phyloP scores from a whole-genome alignment of 2,113 vertebrate species.

The Charadrius vociferus region DNA sequence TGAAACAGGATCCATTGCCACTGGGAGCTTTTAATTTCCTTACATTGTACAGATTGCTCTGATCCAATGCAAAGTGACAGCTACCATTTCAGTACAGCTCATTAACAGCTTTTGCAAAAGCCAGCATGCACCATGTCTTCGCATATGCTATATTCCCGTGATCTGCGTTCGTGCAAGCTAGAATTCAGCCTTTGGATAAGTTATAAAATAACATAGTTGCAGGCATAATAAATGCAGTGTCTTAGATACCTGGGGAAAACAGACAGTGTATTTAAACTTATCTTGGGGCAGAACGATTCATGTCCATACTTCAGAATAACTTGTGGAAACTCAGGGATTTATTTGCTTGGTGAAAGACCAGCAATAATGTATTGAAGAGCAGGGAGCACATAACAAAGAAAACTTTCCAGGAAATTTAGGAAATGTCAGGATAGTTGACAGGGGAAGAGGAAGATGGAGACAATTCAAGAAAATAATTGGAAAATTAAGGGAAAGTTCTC shows the following conservation, averaged over 20 bases:
- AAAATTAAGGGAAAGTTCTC: neutral
- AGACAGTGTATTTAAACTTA: constrained; percentile 11
- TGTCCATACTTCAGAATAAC: neutral
- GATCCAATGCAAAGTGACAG: constrained; percentile 77
- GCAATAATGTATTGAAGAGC: neutral
- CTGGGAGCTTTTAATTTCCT: constrained; percentile 85
- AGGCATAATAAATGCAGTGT: constrained; percentile 7
- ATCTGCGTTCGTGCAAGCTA: neutral
- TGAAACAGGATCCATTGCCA: constrained; percentile 79
- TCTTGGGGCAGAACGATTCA: neutral
- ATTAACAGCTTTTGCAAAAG: constrained; percentile 72
- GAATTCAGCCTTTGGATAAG: constrained; percentile 32
- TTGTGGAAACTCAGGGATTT: neutral
- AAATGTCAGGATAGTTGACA: neutral
- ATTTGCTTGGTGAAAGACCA: neutral
- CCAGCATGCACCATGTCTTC: neutral
- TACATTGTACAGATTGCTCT: constrained; percentile 75
- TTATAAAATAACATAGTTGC: neutral
- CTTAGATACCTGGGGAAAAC: neutral
- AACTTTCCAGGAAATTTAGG: neutral
- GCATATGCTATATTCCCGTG: neutral
- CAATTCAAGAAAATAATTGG: neutral
- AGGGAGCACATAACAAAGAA: neutral
- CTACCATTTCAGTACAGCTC: constrained; percentile 71
- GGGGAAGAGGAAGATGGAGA: neutral